Conservation (phyloP, 2,888 invertebrate species). For the Mythimna ferrago region DNA sequence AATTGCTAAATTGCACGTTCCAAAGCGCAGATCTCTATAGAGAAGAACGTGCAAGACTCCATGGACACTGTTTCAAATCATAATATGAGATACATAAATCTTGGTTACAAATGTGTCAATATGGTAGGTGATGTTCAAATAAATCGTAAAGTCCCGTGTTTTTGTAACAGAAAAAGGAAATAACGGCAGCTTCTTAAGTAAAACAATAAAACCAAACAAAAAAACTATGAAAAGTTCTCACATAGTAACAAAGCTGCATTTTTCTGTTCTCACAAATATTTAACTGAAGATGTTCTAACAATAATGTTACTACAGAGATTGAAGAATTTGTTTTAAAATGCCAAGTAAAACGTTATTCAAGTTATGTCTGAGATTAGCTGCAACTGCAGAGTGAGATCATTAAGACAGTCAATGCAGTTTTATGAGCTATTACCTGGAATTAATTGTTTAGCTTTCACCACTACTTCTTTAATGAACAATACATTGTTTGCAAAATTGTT, state of each 20-base stretch:
- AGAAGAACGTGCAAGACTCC: too few relatives aligned
- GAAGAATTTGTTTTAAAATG: conserved; percentile 24
- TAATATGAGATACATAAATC: too few relatives aligned
- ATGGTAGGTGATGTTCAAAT: not conserved
- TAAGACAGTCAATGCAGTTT: conserved; percentile 36
- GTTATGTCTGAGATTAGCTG: conserved; percentile 6
- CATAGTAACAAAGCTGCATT: not conserved
- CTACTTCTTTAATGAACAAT: conserved; percentile 7
- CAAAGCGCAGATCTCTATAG: too few relatives aligned
- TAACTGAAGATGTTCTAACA: not conserved
- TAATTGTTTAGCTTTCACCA: conserved; percentile 52
- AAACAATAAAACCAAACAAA: conserved; percentile 2
- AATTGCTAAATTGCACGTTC: too few relatives aligned
- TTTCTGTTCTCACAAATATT: not conserved
- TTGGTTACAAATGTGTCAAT: too few relatives aligned
- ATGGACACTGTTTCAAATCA: too few relatives aligned
- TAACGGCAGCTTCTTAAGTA: not conserved
- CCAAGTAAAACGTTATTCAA: conserved; percentile 16
- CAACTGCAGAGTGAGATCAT: not conserved
- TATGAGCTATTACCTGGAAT: conserved; percentile 34
- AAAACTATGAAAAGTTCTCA: not conserved
- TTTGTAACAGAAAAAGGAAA: not conserved
- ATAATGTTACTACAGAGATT: not conserved
- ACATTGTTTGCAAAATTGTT: conserved; percentile 26
- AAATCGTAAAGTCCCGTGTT: not conserved